Evolutionary conservation across 2,888 invertebrate species (phyloP).

Genomic region (Notodonta ziczac): DNA sequence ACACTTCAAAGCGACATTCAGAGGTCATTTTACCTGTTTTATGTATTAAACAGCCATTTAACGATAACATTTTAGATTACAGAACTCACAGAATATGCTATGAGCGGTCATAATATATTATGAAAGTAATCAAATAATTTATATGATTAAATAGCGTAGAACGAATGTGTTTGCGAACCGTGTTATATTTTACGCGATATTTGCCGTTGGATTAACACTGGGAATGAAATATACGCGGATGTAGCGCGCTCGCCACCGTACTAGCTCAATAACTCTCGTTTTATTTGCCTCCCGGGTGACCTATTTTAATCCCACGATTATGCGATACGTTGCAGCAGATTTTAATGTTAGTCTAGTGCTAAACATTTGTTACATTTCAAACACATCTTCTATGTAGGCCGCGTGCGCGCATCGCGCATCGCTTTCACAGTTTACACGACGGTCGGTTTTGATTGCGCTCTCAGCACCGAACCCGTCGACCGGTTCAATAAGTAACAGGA

Average conservation of each 20-base stretch:
- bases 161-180: slow-evolving; percentile 27
- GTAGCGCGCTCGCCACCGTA: slow-evolving; percentile 36
- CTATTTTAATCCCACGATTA: slow-evolving; percentile 57
- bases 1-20: slow-evolving; percentile 44
- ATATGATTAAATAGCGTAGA: slow-evolving; percentile 21
- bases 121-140: slow-evolving; percentile 18
- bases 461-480: slow-evolving; percentile 37
- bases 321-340: slow-evolving; percentile 49
- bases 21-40: slow-evolving; percentile 41
- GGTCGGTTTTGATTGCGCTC: slow-evolving; percentile 45
- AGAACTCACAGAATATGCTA: slow-evolving; percentile 18
- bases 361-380: slow-evolving; percentile 41
- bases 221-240: slow-evolving; percentile 46
- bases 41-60: slow-evolving; percentile 24
- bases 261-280: slow-evolving; percentile 45
- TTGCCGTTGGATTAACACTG: slow-evolving; percentile 41
- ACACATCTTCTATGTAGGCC: slow-evolving; percentile 43
- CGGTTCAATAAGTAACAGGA: slow-evolving; percentile 40
- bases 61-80: slow-evolving; percentile 16
- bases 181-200: slow-evolving; percentile 25
- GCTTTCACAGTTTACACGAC: slow-evolving; percentile 56
- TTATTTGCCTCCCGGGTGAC: slow-evolving; percentile 57
- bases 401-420: slow-evolving; percentile 45
- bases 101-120: slow-evolving; percentile 19
- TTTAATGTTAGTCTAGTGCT: slow-evolving; percentile 40